Base-by-base conservation (phyloP, 2,888 invertebrate species). In the Sarcophaga variegata region DNA sequence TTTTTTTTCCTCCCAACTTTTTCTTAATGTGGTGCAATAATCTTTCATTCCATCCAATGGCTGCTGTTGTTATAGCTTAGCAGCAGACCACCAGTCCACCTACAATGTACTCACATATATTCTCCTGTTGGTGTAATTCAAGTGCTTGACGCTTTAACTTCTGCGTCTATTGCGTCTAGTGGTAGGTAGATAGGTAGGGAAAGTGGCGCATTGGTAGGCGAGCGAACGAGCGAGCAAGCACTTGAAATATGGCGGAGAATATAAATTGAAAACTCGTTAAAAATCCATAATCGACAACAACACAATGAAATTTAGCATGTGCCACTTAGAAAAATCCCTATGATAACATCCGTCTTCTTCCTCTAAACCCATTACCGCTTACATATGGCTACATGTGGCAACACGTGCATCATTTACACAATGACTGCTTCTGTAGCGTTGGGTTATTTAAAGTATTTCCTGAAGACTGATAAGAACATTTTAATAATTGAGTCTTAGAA, bases 201-300 rank as follows among this genome's bases (percentile, higher is more conserved):
- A 37, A 37, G 37, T 37, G 8, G 37, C 8, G 8, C 37, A 37
- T 8, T 37, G 37, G 37, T 37, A 37, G 8, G 8, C 37, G 8
- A 37, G 27, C 6, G 27, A 22, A 22, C 22, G 22, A 37, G 37
- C 37, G 37, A 37, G 80, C 22, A 60, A 64, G 47, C 82, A 82
- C 88, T 88, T 88, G 86, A 89, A 67, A 72, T 78, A 62, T 78
- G 47, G 80, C 83, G 88, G 86, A 85, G 86, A 85, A 88, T 83
- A 91, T 92, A 92, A 92, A 92, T 92, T 92, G 92, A 93, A 93
- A 92, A 93, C 92, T 93, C 93, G 93, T 93, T 93, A 93, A 93
- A 93, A 93, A 93, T 91, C 92, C 93, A 93, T 93, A 93, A 93
- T 93, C 90, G 87, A 81, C 81, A 87, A 87, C 84, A 87, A 79